Conservation (phyloP, 2,888 invertebrate genomes). For the Apotomis betuletana region DNA sequence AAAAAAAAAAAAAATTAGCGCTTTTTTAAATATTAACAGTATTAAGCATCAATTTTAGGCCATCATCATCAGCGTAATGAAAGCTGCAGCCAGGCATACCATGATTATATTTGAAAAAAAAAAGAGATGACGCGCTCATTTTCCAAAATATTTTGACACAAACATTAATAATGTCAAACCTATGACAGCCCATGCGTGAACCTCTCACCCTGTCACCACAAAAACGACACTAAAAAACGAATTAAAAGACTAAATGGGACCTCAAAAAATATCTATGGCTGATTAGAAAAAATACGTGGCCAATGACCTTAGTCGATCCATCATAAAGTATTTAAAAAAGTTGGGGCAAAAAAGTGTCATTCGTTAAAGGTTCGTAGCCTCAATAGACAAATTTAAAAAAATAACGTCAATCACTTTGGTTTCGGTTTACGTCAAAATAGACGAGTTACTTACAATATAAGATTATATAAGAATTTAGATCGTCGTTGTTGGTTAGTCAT, state of each 20-base stretch:
- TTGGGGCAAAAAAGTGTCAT: conserved; percentile 39
- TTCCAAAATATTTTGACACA: conserved; percentile 37
- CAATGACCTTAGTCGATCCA: conserved; percentile 39
- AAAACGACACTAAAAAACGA: conserved; percentile 27
- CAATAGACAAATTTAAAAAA: conserved; percentile 1
- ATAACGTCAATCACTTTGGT: not conserved
- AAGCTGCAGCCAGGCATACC: too few relatives aligned
- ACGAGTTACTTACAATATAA: conserved; percentile 32
- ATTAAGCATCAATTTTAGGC: too few relatives aligned
- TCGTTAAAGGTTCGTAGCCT: conserved; percentile 11
- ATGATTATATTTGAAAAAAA: not conserved
- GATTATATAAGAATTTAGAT: conserved; percentile 5
- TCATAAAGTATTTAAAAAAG: conserved; percentile 39
- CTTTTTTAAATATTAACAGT: too few relatives aligned
- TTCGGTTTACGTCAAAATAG: conserved; percentile 17
- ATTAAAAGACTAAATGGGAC: conserved; percentile 34
- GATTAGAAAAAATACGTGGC: conserved; percentile 31
- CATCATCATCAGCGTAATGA: too few relatives aligned
- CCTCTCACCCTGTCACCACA: conserved; percentile 33
- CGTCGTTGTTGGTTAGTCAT: not conserved
- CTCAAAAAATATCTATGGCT: conserved; percentile 33
- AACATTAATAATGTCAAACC: conserved; percentile 40
- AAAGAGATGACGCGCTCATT: conserved; percentile 19
- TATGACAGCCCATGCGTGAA: conserved; percentile 37
- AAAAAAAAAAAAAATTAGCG: not conserved